These are phyloP conservation scores for Agrochola circellaris DNA, from an alignment of 2,888 invertebrate species.

Conservation along the genomic window DNA sequence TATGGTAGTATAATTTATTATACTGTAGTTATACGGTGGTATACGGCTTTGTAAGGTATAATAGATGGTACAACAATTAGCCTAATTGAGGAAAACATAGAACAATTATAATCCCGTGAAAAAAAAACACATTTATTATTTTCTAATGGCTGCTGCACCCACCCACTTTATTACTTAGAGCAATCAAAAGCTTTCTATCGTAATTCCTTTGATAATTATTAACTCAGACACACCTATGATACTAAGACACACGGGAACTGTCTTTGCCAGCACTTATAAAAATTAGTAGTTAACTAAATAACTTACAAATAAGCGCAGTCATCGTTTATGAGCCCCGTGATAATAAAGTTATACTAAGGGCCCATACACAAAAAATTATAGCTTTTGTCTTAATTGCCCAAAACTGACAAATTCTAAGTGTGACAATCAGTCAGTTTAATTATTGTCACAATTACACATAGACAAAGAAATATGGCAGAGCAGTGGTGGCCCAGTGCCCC, in stretches of 20 bases:
- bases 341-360: neutral
- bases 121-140: neutral
- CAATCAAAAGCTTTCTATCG: conserved; percentile 26
- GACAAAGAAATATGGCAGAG: neutral
- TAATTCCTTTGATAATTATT: conserved; percentile 27
- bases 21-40: too few relatives aligned
- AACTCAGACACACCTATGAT: conserved; percentile 19
- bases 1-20: too few relatives aligned
- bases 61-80: neutral
- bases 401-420: neutral
- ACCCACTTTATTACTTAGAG: conserved; percentile 13
- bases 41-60: neutral
- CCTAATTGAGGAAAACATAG: conserved; percentile 19
- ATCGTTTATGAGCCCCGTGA: neutral
- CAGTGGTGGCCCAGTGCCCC: too few relatives aligned
- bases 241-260: conserved; percentile 15
- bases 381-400: neutral
- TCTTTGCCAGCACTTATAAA: conserved; percentile 9
- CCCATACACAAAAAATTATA: neutral
- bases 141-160: conserved; percentile 15
- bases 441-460: neutral
- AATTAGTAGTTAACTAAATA: neutral
- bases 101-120: conserved; percentile 23
- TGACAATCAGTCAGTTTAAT: neutral
- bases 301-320: neutral